Conservation (phyloP, 2,113 vertebrate species). For the Siphamia tubifer region DNA sequence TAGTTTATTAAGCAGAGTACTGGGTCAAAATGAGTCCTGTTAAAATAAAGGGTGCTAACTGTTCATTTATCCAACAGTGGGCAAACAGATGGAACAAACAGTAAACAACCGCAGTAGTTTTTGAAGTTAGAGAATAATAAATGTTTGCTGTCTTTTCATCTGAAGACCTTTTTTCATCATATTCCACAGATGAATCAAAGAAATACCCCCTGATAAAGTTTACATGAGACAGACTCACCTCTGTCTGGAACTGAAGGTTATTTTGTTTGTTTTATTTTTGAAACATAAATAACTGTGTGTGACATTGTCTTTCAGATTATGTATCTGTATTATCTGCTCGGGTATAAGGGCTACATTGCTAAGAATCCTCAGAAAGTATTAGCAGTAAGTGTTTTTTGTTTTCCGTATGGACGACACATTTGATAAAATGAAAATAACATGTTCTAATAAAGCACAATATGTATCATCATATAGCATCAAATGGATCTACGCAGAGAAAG, state of each 20-base stretch:
- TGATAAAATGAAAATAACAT: neutral
- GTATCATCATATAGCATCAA: conserved; percentile 42
- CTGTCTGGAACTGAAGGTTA: neutral
- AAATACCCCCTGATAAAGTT: neutral
- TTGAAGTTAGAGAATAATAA: too few relatives aligned
- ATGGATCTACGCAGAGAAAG: conserved; percentile 64
- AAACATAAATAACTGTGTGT: neutral
- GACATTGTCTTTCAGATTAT: conserved; percentile 75
- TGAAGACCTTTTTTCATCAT: neutral
- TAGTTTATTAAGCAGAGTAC: too few relatives aligned
- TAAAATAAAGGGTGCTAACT: too few relatives aligned
- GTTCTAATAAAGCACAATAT: neutral
- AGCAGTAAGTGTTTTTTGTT: conserved; percentile 39
- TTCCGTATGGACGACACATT: neutral
- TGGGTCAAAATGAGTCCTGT: too few relatives aligned
- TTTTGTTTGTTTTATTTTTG: neutral
- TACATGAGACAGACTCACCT: neutral
- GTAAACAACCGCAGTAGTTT: too few relatives aligned
- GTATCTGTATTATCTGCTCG: conserved; percentile 85
- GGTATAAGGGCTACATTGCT: conserved; percentile 80
- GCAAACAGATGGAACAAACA: too few relatives aligned
- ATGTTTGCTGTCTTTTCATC: too few relatives aligned
- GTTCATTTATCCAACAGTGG: too few relatives aligned
- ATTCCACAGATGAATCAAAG: neutral
- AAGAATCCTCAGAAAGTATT: conserved; percentile 80